Evolutionary conservation across 2,797 vertebrate genomes (phyloP), one percentile per base, ranked within the genome.

Genomic region (Vultur gryphus): DNA sequence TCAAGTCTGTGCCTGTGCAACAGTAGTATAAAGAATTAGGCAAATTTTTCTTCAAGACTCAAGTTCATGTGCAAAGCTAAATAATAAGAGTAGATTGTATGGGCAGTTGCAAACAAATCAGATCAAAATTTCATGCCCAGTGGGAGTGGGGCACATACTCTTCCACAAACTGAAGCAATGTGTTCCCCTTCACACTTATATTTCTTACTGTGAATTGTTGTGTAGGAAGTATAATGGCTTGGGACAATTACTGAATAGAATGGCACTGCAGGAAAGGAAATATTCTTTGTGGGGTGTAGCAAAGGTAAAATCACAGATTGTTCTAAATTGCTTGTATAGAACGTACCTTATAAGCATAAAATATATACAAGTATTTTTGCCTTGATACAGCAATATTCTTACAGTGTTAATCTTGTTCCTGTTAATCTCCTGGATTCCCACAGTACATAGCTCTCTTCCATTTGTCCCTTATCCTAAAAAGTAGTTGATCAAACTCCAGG

Each of bases 141-240:
- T 11, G 5, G 29, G 55, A 87, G 35, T 29, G 23, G 24, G 28
- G 44, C 77, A 82, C 20, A 11, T 79, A 69, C 58, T 90, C 66
- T 92, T 77, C 46, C 84, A 84, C 39, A 92, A 90, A 82, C 37
- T 41, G 33, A 91, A 93, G 54, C 14, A 86, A 85, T 14, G 39
- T 6, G 1, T 94, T 91, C 89, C 75, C 37, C 64, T 76, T 89
- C 78, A 83, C 29, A 23, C 35, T 85, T 37, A 12, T 0, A 59
- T 59, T 94, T 89, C 71, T 94, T 65, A 82, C 84, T 85, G 35
- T 72, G 77, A 95, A 94, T 77, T 70, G 23, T 66, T 91, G 82
- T 87, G 91, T 95, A 89, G 92, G 84, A 96, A 91, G 91, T 44
- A 65, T 89, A 94, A 93, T 71, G 62, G 41, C 87, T 94, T 54